Evolutionary conservation across 2,888 invertebrate species (phyloP).

Genomic region (Scaptomyza parva): DNA sequence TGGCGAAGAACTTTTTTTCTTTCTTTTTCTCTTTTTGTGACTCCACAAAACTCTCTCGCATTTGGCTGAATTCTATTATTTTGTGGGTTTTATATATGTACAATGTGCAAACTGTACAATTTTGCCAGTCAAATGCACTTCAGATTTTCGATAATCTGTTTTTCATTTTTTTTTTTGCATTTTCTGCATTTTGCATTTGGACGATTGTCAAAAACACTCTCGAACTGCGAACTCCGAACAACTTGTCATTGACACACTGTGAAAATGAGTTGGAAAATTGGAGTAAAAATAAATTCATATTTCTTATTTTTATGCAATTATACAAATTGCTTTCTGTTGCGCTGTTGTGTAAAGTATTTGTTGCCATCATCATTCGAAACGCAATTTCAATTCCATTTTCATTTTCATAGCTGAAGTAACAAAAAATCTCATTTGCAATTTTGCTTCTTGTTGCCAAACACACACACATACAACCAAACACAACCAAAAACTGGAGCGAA

Average conservation of each 20-base stretch:
- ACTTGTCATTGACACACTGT: conserved; percentile 41
- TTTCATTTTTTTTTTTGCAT: conserved; percentile 51
- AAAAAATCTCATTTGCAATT: conserved; percentile 67
- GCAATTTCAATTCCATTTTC: conserved; percentile 46
- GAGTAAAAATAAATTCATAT: conserved; percentile 5
- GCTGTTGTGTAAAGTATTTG: conserved; percentile 1
- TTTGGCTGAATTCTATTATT: conserved; percentile 20
- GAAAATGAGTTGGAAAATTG: conserved; percentile 14
- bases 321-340: conserved; percentile 55
- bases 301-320: conserved; percentile 56
- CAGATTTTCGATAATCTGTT: conserved; percentile 55
- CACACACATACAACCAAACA: background rate
- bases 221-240: no score
- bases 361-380: conserved; percentile 11
- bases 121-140: conserved; percentile 74
- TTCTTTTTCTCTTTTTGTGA: background rate
- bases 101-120: conserved; percentile 35
- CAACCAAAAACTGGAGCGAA: background rate
- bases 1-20: no score
- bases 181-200: conserved; percentile 47
- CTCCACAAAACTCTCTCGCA: background rate
- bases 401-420: conserved; percentile 33
- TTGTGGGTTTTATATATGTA: no score
- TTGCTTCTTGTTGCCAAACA: conserved; percentile 32
- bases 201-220: conserved; percentile 55